These are phyloP conservation scores for Scolopax bukidnonensis DNA, from an alignment of 2,797 vertebrate species.

Conservation along the genomic window DNA sequence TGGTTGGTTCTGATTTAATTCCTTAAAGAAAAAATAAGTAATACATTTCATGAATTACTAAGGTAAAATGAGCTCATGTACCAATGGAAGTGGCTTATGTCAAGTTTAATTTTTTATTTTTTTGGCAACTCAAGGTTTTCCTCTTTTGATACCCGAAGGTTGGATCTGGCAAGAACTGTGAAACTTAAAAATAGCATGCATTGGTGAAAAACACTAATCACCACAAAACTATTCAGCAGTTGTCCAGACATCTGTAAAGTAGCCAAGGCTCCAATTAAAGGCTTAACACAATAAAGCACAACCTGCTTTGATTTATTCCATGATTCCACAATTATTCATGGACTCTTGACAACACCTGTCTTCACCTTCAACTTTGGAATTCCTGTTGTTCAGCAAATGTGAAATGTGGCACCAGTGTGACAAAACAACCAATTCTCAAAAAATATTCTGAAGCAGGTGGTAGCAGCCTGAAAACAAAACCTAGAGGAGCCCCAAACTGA, in stretches of 20 bases:
- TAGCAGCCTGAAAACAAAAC: background rate
- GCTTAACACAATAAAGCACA: background rate
- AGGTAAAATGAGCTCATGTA: background rate
- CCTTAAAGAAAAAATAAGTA: background rate
- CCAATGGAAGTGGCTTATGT: background rate
- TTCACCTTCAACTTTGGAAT: background rate
- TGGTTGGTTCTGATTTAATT: background rate
- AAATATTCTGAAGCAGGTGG: background rate
- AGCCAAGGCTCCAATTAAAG: background rate
- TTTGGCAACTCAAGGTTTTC: background rate
- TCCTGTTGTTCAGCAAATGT: background rate
- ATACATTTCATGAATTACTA: background rate
- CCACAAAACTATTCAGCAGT: background rate
- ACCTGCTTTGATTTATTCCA: background rate
- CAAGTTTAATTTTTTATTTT: background rate
- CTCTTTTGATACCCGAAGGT: background rate
- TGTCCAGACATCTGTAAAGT: background rate
- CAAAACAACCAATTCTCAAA: background rate
- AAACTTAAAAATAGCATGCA: background rate
- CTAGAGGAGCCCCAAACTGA: background rate
- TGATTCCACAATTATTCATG: background rate
- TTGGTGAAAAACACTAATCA: background rate
- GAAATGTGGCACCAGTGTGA: background rate
- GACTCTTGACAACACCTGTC: background rate
- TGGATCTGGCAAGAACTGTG: background rate